These are phyloP conservation scores for Neotoxoptera formosana DNA, from an alignment of 1,140 invertebrate species.

Conservation along the genomic window DNA sequence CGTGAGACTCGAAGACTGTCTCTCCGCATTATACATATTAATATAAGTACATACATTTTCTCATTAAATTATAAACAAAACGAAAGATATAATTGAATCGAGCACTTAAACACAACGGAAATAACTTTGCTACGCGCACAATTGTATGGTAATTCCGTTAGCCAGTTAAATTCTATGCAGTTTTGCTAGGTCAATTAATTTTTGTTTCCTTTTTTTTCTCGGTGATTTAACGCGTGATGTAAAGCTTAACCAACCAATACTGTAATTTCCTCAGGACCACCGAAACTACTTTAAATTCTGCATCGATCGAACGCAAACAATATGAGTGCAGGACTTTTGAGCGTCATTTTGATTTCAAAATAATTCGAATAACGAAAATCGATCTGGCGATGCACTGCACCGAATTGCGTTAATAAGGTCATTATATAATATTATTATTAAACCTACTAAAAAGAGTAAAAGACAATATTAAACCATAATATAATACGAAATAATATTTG, in stretches of 20 bases:
- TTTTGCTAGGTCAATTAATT: neutral
- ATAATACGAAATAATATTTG: neutral
- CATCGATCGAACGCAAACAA: neutral
- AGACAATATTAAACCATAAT: neutral
- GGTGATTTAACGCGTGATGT: neutral
- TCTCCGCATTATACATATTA: neutral
- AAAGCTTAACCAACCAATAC: neutral
- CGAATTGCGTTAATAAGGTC: too few relatives aligned
- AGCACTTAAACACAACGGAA: neutral
- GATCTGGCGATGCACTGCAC: neutral
- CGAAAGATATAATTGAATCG: neutral
- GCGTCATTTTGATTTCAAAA: neutral
- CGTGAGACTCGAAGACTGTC: neutral
- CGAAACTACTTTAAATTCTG: neutral
- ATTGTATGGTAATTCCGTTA: neutral
- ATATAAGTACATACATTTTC: neutral
- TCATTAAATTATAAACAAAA: conserved; percentile 17
- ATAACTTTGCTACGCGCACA: neutral
- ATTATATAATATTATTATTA: neutral
- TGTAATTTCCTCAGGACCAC: neutral
- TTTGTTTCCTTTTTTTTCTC: neutral
- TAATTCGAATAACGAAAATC: neutral
- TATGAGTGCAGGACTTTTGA: neutral
- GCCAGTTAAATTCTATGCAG: neutral
- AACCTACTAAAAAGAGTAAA: neutral